phyloP scores from a whole-genome alignment of 35 echinoderm and acorn worm genomes.

The Eucidaris tribuloides region DNA sequence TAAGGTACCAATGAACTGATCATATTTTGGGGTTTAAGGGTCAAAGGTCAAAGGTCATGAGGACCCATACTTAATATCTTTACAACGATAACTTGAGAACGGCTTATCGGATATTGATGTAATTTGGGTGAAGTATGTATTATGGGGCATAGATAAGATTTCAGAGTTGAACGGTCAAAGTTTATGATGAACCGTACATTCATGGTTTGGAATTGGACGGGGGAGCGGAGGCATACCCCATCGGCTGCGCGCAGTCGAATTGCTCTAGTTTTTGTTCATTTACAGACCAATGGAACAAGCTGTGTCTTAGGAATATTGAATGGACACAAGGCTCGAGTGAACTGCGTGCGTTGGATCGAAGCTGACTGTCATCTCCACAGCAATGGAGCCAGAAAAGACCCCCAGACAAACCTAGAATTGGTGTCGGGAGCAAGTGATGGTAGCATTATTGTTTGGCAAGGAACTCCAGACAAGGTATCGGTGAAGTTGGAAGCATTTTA shows the following conservation, averaged over 20 bases:
- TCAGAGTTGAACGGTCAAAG: background rate
- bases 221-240: no score
- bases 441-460: conserved; percentile 67
- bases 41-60: no score
- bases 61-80: no score
- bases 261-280: background rate
- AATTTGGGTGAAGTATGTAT: background rate
- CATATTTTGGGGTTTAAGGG: no score
- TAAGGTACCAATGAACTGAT: no score
- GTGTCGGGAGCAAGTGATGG: conserved; percentile 81
- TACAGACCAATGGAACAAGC: conserved; percentile 8
- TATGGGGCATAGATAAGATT: background rate
- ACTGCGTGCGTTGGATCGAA: conserved; percentile 88
- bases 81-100: no score
- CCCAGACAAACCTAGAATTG: conserved; percentile 21
- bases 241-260: background rate
- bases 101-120: background rate
- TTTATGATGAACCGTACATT: background rate
- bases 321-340: conserved; percentile 82
- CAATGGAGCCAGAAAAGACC: background rate
- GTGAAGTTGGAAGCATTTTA: no score
- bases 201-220: background rate
- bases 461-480: conserved; percentile 39
- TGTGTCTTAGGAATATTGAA: conserved; percentile 40
- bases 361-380: no score